A percentile compares a stretch with the other conserved stretches of the same genome.
phyloP scores from a whole-genome alignment of 2,888 invertebrate species.

The Teleogryllus oceanicus region DNA sequence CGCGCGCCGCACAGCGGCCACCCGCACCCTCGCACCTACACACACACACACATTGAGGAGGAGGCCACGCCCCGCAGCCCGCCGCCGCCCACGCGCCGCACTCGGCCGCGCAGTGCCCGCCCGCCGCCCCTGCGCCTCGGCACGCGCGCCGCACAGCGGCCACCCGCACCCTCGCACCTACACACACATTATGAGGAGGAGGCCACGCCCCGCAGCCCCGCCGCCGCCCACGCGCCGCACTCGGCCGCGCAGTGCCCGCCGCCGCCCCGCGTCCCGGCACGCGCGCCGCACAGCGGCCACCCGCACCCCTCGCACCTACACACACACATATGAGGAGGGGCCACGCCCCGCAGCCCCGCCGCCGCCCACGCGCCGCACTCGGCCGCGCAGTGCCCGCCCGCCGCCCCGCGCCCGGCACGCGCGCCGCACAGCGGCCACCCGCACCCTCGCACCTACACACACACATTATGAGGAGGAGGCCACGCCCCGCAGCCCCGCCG shows the following conservation, averaged over 20 bases:
- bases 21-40: conserved; percentile 40
- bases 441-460: conserved; percentile 39
- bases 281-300: conserved; percentile 43
- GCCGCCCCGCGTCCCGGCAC: conserved; percentile 39
- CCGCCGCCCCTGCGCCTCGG: conserved; percentile 35
- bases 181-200: no score
- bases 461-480: no score
- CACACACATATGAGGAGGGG: no score
- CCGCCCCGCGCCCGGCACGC: conserved; percentile 39
- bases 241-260: conserved; percentile 36
- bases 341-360: conserved; percentile 52
- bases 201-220: conserved; percentile 53
- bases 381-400: conserved; percentile 36
- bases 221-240: conserved; percentile 42
- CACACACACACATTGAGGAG: no score
- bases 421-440: conserved; percentile 43
- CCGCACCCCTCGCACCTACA: conserved; percentile 40
- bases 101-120: conserved; percentile 36
- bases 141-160: conserved; percentile 43
- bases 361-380: conserved; percentile 41
- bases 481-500: conserved; percentile 51
- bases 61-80: conserved; percentile 51
- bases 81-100: conserved; percentile 46
- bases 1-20: conserved; percentile 43
- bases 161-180: conserved; percentile 41